These are phyloP conservation scores for Himantopus leucocephalus DNA, from an alignment of 2,113 vertebrate genomes.

Conservation along the genomic window DNA sequence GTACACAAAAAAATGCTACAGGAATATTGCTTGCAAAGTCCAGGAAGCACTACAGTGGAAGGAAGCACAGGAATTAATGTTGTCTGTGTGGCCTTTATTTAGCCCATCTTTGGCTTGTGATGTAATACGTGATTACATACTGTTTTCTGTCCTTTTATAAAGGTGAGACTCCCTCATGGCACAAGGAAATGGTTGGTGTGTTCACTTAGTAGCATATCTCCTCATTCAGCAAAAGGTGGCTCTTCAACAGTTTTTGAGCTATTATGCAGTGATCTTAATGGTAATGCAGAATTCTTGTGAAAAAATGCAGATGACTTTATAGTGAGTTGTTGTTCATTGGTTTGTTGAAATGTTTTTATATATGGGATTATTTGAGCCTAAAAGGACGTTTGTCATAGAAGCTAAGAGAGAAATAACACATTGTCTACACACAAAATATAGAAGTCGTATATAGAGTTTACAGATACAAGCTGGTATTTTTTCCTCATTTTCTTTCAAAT, in stretches of 20 bases:
- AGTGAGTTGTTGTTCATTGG: too few species aligned
- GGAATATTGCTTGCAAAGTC: not conserved
- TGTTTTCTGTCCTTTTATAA: not conserved
- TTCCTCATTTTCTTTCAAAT: too few species aligned
- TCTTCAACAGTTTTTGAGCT: not conserved
- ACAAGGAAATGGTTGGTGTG: not conserved
- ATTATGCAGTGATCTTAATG: not conserved
- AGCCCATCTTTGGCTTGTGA: not conserved
- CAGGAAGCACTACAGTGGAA: not conserved
- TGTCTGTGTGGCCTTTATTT: not conserved
- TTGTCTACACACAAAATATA: too few species aligned
- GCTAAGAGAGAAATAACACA: too few species aligned
- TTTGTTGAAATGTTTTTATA: too few species aligned
- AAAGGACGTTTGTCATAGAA: too few species aligned
- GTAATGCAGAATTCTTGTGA: too few species aligned
- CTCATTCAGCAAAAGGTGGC: not conserved
- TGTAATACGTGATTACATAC: not conserved
- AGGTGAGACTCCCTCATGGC: accelerated
- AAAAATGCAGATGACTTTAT: too few species aligned
- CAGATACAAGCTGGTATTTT: too few species aligned
- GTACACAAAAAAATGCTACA: not conserved
- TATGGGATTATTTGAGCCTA: too few species aligned
- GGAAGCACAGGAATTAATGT: not conserved
- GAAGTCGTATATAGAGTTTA: too few species aligned
- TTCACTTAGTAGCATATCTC: not conserved